Evolutionary conservation across 2,113 vertebrate species (phyloP).

Genomic region (Porphyrio hochstetteri): DNA sequence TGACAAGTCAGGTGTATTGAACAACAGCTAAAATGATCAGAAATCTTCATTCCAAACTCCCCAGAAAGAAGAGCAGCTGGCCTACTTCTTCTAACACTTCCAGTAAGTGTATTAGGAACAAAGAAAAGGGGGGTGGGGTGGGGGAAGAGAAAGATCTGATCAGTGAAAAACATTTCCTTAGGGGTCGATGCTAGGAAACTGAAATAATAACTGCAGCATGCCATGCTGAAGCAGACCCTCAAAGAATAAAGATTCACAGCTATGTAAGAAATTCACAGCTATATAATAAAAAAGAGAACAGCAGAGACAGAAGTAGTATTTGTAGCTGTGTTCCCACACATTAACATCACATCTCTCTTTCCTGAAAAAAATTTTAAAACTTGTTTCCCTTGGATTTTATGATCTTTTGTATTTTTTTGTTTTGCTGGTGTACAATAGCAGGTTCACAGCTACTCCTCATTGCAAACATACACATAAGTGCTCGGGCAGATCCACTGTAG

Average conservation of each 20-base stretch:
- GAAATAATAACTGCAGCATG: background rate
- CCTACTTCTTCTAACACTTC: background rate
- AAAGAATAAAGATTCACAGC: background rate
- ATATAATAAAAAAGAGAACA: background rate
- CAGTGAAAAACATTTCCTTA: background rate
- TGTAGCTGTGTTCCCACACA: background rate
- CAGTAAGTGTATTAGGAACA: background rate
- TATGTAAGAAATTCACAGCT: background rate
- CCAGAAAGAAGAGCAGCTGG: background rate
- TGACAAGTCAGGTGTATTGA: background rate
- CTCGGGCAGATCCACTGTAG: background rate
- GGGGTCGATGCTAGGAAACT: background rate
- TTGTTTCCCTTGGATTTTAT: background rate
- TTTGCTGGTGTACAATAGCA: background rate
- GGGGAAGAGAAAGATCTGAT: background rate
- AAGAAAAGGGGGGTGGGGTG: background rate
- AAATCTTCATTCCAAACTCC: background rate
- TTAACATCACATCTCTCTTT: background rate
- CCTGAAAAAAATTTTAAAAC: background rate
- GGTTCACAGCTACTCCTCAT: background rate
- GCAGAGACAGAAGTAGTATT: background rate
- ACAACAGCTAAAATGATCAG: background rate
- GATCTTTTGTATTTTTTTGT: background rate
- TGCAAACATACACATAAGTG: background rate
- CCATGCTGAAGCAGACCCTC: background rate